Base-by-base conservation (phyloP, 1,140 invertebrate species). In the Apis laboriosa region DNA sequence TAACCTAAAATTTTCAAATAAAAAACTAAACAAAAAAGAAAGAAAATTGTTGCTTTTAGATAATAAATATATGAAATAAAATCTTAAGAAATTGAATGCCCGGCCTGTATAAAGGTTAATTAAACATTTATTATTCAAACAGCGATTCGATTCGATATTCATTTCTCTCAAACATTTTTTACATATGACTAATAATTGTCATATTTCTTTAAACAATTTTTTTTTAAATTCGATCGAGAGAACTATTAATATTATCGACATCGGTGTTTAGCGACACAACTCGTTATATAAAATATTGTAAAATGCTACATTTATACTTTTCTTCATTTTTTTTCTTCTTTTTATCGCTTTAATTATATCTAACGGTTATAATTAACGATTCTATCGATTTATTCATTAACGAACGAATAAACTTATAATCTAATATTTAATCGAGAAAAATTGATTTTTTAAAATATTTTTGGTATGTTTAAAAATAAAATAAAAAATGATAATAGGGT, bases 281-380 rank as follows among this genome's bases (percentile, higher is more conserved):
- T 70, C 1, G n/a, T 53, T 51, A 51, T 70, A 70, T 70, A 70
- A 70, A 70, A 70, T 70, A 70, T 70, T n/a, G 67, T 53, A 51
- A 70, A 70, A 70, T 51, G 19, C 34, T 51, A 24, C 24, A 7
- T 68, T 49, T 8, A n/a, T 70, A 70, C 9, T 61, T n/a, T 24
- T 49, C 53, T 15, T 13, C 21, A 43, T 43, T 43, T 43, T 43
- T 43, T 43, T 43, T 43, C 34, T 43, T 19, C 21, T 56, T 24
- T 55, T 9, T 11, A 71, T 55, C 15, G 4, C 4, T 28, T 55
- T 9, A 15, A 13, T 70, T n/a, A 53, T n/a, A 24, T 51, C 34
- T 70, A 70, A 51, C 13, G 49, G 5, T n/a, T 43, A 53, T 24
- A 53, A 53, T 70, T 17, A 70, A 70, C 9, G 12, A 51, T 15